These are phyloP conservation scores for Poeciliopsis presidionis DNA, from an alignment of 2,797 vertebrate genomes.

Conservation along the genomic window DNA sequence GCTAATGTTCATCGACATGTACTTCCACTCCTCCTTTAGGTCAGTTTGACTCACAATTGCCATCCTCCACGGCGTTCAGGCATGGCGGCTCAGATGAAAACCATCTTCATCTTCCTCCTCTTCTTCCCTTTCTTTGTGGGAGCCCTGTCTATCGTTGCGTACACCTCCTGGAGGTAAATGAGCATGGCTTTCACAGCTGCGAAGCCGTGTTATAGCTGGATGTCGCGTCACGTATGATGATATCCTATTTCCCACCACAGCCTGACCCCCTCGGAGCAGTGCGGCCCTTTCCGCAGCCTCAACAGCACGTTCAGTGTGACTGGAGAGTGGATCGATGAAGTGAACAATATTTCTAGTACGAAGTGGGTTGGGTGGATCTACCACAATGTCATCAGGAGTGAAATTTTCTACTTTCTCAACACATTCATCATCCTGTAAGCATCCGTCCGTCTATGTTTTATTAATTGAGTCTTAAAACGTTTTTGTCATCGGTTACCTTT, in stretches of 20 bases:
- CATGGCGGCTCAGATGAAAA: slow-evolving; percentile 94
- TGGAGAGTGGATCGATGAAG: slow-evolving; percentile 78
- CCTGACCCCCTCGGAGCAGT: slow-evolving; percentile 84
- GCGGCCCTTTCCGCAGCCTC: slow-evolving; percentile 91
- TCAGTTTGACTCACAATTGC: slow-evolving; percentile 92
- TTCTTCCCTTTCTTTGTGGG: slow-evolving; percentile 93
- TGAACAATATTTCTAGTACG: slow-evolving; percentile 57
- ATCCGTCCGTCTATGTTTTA: not conserved
- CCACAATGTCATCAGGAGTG: slow-evolving; percentile 84
- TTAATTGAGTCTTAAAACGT: not conserved
- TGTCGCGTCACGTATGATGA: not conserved
- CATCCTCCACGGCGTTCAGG: slow-evolving; percentile 88
- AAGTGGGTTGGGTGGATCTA: slow-evolving; percentile 90
- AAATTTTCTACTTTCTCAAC: slow-evolving; percentile 91
- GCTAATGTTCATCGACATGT: not conserved
- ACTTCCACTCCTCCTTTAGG: slow-evolving; percentile 65
- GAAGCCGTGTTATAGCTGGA: not conserved
- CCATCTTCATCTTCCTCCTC: slow-evolving; percentile 88
- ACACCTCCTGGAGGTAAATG: slow-evolving; percentile 90
- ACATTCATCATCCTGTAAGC: slow-evolving; percentile 87
- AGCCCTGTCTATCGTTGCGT: slow-evolving; percentile 83
- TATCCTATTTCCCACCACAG: slow-evolving; percentile 65
- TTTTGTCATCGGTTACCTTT: not conserved
- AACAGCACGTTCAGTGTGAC: slow-evolving; percentile 81
- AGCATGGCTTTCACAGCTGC: not conserved